phyloP scores from a whole-genome alignment of 2,888 invertebrate species.

The Tanaodytes sp. region DNA sequence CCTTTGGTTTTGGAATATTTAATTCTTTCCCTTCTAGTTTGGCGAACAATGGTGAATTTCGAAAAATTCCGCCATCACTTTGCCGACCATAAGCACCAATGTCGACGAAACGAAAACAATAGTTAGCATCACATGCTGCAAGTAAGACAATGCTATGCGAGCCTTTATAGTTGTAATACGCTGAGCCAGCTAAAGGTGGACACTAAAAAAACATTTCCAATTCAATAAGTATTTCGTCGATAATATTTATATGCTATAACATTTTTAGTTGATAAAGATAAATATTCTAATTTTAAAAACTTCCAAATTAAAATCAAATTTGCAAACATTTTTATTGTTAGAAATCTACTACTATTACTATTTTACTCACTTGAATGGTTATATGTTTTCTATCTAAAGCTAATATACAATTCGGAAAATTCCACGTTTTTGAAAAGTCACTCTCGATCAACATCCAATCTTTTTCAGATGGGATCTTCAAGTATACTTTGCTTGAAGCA shows the following conservation, averaged over 20 bases:
- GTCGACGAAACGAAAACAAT: constrained; percentile 1
- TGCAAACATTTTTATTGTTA: too few species aligned
- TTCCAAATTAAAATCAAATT: too few species aligned
- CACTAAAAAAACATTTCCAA: constrained; percentile 3
- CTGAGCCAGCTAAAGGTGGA: constrained; percentile 1
- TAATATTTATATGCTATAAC: too few species aligned
- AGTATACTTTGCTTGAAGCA: neutral
- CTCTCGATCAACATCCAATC: constrained; percentile 4
- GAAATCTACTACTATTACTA: too few species aligned
- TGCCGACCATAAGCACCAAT: constrained; percentile 10
- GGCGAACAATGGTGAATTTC: neutral
- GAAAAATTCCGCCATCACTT: constrained; percentile 9
- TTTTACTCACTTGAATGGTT: neutral
- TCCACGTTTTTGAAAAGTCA: constrained; percentile 9
- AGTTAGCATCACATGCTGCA: neutral
- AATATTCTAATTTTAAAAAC: too few species aligned
- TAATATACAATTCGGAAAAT: constrained; percentile 12
- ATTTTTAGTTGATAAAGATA: too few species aligned
- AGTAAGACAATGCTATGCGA: neutral
- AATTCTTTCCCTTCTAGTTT: constrained; percentile 1
- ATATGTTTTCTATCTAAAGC: constrained; percentile 14
- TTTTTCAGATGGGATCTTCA: neutral
- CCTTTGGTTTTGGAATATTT: neutral
- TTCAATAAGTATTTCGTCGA: too few species aligned
- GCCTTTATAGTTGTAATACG: constrained; percentile 9